Evolutionary conservation across 2,113 vertebrate species (phyloP), one percentile per base, ranked within the genome.

Genomic region (Orthonyx spaldingii): DNA sequence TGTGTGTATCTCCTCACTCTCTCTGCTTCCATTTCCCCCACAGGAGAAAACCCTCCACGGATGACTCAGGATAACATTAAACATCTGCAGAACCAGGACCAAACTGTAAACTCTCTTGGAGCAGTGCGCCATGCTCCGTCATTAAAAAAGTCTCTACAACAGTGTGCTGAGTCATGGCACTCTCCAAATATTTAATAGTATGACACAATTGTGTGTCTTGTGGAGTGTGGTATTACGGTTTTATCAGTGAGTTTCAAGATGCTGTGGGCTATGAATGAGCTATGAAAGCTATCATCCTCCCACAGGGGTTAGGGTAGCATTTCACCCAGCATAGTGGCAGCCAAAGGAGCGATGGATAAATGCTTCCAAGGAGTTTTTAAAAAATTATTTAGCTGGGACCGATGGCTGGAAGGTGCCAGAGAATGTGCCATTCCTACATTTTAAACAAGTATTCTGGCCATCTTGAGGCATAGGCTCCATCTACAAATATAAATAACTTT

Each of bases 161-260:
- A 4, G 41, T 11, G 28, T 56, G 52, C 65, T 9, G 12, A 87
- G 57, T 41, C 21, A 0, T 52, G 69, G 74, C 63, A 87, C 53
- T 65, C 71, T 64, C 83, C 79, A 86, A 94, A 93, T 90, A 88
- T 93, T 96, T 90, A 94, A 68, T 68, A 66, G 69, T 52, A 33
- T 39, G 57, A 60, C 69, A 92, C 4, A 37, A 74, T 79, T 79
- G 39, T 92, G 61, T 92, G 91, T 64, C 72, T 65, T 56, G 23
- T 44, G 61, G 75, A 39, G 39, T 72, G 70, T 68, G 70, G 44
- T 35, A 33, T 88, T 79, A 90, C 0, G 3, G 79, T 76, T 96
- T 94, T 83, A 96, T 93, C 79, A 88, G 75, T 7, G 71, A 64
- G 41, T 75, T 93, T 92, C 56, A 46, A 85, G 75, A 83, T 60